Evolutionary conservation across 2,797 vertebrate genomes (phyloP), one percentile per base, ranked within the genome.

Genomic region (Rhinatrema bivittatum): DNA sequence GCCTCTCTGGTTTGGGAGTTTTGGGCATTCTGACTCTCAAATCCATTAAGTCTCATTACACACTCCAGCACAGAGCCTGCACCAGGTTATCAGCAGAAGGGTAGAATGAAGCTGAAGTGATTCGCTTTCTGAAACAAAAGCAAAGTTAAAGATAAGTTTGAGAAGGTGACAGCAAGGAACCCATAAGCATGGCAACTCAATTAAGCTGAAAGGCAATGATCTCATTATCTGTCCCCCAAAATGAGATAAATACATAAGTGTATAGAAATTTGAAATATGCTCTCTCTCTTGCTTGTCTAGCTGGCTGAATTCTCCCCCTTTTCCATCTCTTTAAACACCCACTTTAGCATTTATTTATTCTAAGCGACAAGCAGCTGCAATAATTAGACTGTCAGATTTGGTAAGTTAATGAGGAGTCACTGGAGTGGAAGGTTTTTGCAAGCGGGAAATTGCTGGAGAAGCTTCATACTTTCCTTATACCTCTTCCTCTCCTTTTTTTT

Each of bases 291-390:
- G 62, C 76, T 74, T 77, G 76, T 73, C 72, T 69, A 72, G 63
- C 72, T 74, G 73, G 72, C 61, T 74, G 72, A 68, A 76, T 75
- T 72, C n/a, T 72, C 54, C 64, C 63, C 42, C 70, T 70, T 72
- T 64, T 49, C 72, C 74, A 72, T 42, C 23, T 51, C 67, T 78
- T 80, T 80, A 70, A 81, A 78, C 72, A 73, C 51, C 62, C 74
- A 66, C 78, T 85, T 84, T 76, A 70, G 35, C 79, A 84, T 83
- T 82, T 84, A 86, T 86, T 86, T 85, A 84, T 86, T 86, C 81
- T 66, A 67, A 72, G 70, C 7, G 34, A 21, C 40, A 70, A 77
- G 77, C 62, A 65, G 71, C 76, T 65, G 57, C 46, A 36, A 66
- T 86, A 86, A 84, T 86, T 86, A 85, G 71, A 76, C 76, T 85